Conservation (phyloP, 2,113 vertebrate genomes). For the Aviceda subcristata region DNA sequence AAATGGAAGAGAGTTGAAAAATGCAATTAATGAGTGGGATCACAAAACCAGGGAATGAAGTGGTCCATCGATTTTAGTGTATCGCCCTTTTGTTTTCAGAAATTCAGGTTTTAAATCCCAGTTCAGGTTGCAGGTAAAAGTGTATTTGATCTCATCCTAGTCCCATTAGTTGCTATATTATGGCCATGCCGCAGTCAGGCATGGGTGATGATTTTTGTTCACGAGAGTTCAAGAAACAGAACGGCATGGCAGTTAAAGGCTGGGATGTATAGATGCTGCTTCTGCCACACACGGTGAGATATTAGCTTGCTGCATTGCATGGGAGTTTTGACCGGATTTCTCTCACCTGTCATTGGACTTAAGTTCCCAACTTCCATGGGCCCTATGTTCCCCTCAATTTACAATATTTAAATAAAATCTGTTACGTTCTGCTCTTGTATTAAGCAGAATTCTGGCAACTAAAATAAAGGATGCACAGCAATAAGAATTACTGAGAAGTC, state of each 20-base stretch:
- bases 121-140: neutral
- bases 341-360: neutral
- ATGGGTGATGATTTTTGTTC: neutral
- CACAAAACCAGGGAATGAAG: constrained; percentile 24
- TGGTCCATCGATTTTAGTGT: constrained; percentile 41
- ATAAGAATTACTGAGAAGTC: neutral
- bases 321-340: neutral
- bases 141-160: neutral
- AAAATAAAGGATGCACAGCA: neutral
- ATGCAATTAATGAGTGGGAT: constrained; percentile 8
- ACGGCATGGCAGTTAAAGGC: neutral
- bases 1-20: neutral
- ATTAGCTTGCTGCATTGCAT: rapidly evolving
- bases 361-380: neutral
- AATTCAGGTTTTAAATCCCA: neutral
- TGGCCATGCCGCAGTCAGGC: neutral
- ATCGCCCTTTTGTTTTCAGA: neutral
- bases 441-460: neutral
- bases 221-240: neutral
- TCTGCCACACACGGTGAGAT: neutral
- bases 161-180: neutral
- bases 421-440: neutral
- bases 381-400: neutral
- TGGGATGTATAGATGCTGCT: neutral
- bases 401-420: neutral